Percentiles rank a stretch among this genome's conserved stretches.
Evolutionary conservation across 2,888 invertebrate species (phyloP).

Genomic region (Ormyrus rosae): DNA sequence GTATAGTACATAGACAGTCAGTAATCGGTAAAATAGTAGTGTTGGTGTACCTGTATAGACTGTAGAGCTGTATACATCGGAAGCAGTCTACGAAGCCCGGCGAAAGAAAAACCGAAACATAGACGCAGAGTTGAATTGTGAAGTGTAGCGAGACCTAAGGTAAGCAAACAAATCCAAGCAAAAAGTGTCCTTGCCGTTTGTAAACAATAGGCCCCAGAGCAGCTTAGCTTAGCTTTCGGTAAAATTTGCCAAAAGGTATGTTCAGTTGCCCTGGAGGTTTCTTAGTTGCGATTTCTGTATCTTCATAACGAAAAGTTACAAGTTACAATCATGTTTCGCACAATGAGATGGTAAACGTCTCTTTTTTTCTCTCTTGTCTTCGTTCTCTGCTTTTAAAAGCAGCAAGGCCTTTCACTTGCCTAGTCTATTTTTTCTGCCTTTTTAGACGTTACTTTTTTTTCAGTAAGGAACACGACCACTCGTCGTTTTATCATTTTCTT

Average conservation of each 20-base stretch:
- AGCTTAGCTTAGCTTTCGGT: not conserved
- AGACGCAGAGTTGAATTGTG: constrained; percentile 6
- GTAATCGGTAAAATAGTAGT: no score
- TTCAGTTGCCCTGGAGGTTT: constrained; percentile 4
- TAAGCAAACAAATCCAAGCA: constrained; percentile 20
- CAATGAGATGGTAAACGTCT: constrained; percentile 48
- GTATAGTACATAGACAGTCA: no score
- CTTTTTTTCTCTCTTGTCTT: not conserved
- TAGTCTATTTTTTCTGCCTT: constrained; percentile 9
- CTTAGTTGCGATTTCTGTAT: no score
- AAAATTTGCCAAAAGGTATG: constrained; percentile 3
- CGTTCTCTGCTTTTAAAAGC: not conserved
- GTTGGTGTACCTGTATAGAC: no score
- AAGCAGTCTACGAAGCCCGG: not conserved
- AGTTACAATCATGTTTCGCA: constrained; percentile 46
- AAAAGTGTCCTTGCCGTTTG: constrained; percentile 47
- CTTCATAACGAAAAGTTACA: no score
- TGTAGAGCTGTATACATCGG: no score
- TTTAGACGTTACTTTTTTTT: constrained; percentile 56
- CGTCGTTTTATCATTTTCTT: constrained; percentile 72
- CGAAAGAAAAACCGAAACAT: constrained; percentile 8
- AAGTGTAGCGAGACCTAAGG: constrained; percentile 27
- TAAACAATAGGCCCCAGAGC: constrained; percentile 37
- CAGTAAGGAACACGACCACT: constrained; percentile 75
- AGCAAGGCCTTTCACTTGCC: not conserved